These are phyloP conservation scores for Sweltsa coloradensis DNA, from an alignment of 1,140 invertebrate species.

Conservation along the genomic window DNA sequence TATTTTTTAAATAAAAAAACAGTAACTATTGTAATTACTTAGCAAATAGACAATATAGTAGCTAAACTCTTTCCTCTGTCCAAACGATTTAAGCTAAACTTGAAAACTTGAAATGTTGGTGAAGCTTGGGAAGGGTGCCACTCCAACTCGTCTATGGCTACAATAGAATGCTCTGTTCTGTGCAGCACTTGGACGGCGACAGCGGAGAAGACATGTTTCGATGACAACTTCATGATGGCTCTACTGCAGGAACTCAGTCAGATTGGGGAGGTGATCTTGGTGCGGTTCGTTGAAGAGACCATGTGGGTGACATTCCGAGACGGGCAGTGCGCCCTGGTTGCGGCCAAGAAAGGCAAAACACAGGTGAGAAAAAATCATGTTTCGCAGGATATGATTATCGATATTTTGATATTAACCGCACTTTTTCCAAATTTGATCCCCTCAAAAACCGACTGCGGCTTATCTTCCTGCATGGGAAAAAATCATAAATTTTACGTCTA, in stretches of 20 bases:
- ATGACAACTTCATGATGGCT: conserved; percentile 58
- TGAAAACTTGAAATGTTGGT: conserved; percentile 1
- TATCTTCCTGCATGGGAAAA: too few species aligned
- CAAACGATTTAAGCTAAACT: background rate
- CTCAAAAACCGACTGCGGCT: too few species aligned
- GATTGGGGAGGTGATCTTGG: conserved; percentile 78
- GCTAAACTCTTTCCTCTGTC: background rate
- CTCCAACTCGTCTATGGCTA: too few species aligned
- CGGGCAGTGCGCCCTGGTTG: conserved; percentile 68
- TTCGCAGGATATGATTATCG: too few species aligned
- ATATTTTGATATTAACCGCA: too few species aligned
- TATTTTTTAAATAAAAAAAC: too few species aligned
- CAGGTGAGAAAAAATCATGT: conserved; percentile 21
- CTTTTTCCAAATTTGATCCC: too few species aligned
- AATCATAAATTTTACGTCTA: too few species aligned
- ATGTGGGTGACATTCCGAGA: conserved; percentile 85
- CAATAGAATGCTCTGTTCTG: too few species aligned
- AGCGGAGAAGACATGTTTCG: conserved; percentile 32
- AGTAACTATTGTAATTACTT: too few species aligned
- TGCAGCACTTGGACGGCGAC: conserved; percentile 23
- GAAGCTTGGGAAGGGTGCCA: conserved; percentile 10
- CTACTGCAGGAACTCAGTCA: conserved; percentile 59
- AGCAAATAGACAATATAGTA: background rate
- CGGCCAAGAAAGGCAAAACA: conserved; percentile 41
- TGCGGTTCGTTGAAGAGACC: conserved; percentile 76